These are phyloP conservation scores for Tribolium castaneum DNA, from an alignment of 1,140 invertebrate species.

Conservation along the genomic window DNA sequence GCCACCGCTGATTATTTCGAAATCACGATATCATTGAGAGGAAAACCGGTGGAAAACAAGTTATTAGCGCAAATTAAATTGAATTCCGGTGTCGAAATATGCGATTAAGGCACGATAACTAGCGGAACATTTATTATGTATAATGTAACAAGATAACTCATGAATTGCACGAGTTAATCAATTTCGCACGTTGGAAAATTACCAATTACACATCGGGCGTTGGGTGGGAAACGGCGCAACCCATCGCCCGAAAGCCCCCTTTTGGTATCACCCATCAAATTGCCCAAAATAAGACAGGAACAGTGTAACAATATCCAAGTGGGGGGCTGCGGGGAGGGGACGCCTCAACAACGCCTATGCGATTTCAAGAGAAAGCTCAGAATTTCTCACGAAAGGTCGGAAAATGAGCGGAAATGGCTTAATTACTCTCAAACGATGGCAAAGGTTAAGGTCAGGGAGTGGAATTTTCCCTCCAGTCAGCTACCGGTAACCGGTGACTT, in stretches of 20 bases:
- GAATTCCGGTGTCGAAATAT: not conserved
- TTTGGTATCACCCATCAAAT: not conserved
- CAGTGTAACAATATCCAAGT: not conserved
- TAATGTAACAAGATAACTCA: constrained; percentile 4
- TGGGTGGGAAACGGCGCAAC: not conserved
- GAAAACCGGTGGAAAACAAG: constrained; percentile 16
- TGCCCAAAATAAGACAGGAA: constrained; percentile 19
- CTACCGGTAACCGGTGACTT: constrained; percentile 44
- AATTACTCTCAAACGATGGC: not conserved
- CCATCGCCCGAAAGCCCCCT: not conserved
- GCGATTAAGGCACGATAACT: not conserved
- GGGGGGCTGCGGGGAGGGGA: not conserved
- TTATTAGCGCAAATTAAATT: not conserved
- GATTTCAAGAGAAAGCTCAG: not conserved
- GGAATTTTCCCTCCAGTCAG: constrained; percentile 34
- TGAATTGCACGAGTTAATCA: constrained; percentile 8
- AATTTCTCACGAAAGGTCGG: not conserved
- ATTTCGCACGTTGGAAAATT: constrained; percentile 20
- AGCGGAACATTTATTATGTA: not conserved
- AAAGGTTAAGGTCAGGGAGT: constrained; percentile 23
- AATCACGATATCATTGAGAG: not conserved
- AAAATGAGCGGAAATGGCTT: constrained; percentile 23
- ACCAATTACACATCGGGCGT: not conserved
- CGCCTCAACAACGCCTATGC: constrained; percentile 3
- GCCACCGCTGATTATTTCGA: too few relatives aligned